Percentiles rank a stretch among this genome's conserved stretches.
These are phyloP conservation scores for Pocillopora damicornis DNA, from an alignment of 64 coral and sea anemone genomes.

Conservation along the genomic window DNA sequence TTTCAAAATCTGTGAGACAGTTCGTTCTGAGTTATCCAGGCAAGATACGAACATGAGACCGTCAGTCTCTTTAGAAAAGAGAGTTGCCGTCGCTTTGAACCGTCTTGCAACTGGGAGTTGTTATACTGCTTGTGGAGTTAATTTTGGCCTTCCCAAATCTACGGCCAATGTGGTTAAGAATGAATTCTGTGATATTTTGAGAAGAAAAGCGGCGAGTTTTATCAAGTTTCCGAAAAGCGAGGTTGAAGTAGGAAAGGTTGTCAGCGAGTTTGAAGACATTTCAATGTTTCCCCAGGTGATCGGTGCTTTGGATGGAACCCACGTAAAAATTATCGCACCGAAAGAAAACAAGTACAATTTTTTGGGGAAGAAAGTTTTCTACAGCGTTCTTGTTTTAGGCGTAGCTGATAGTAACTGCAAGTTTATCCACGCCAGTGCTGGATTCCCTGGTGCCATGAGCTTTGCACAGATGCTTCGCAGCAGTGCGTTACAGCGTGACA, in stretches of 20 bases:
- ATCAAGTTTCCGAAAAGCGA: slow-evolving; percentile 33
- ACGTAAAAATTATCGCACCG: slow-evolving; percentile 36
- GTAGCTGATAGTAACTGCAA: slow-evolving; percentile 24
- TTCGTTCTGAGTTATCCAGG: slow-evolving; percentile 34
- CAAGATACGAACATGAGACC: slow-evolving; percentile 51
- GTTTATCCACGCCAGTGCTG: slow-evolving; percentile 51
- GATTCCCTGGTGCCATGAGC: slow-evolving; percentile 30
- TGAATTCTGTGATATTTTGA: slow-evolving; percentile 55
- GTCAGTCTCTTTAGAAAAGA: slow-evolving; percentile 40
- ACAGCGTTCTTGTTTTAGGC: slow-evolving; percentile 37
- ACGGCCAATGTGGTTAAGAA: slow-evolving; percentile 52
- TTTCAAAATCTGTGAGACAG: slow-evolving; percentile 50
- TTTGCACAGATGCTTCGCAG: slow-evolving; percentile 3
- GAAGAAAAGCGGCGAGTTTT: slow-evolving; percentile 35
- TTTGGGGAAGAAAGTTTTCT: slow-evolving; percentile 22
- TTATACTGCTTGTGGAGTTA: slow-evolving; percentile 24
- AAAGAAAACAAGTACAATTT: slow-evolving; percentile 41
- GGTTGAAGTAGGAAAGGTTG: neutral
- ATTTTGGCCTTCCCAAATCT: slow-evolving; percentile 45
- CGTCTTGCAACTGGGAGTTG: slow-evolving; percentile 47
- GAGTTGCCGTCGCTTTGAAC: slow-evolving; percentile 45
- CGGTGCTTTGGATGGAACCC: slow-evolving; percentile 27
- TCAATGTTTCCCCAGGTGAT: slow-evolving; percentile 8
- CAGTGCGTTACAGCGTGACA: slow-evolving; percentile 39
- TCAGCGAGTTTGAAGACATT: slow-evolving; percentile 20